Base-by-base conservation (phyloP, 1,140 invertebrate genomes). In the Diplogasteroides magnus region DNA sequence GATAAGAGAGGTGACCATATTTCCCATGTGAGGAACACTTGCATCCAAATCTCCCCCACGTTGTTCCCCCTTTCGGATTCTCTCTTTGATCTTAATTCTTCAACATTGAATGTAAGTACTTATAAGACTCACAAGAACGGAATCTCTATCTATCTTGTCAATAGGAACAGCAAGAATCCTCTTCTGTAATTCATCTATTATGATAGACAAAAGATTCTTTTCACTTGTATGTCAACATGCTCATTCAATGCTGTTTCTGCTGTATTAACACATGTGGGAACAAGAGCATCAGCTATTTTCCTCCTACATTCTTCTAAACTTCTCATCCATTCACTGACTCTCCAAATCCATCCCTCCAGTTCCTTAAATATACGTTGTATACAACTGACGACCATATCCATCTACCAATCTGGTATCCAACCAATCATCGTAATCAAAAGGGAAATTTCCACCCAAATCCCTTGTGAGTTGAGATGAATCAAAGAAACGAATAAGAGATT, bases 401-500 rank as follows among this genome's bases (percentile, higher is more conserved):
- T 84, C 80, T 80, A 88, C 88, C 83, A 96, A 83, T 85, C 94
- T 87, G 31, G 93, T 89, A 78, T 97, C 93, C 75, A 97, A 92
- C 94, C 94, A 98, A 79, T 93, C 91, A 75, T 91, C 88, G 86
- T 98, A 93, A 83, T 97, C 93, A 85, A 97, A 98, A 76, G 89
- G 88, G 73, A 97, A 87, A 13, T 90, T 91, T 55, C 94, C 94
- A 78, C 97, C 93, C 82, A 98, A 89, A 83, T 98, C 94, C 14
- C 88, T 85, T 0, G 94, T 96, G 64, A 98, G 85, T 84, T 98
- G 94, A 77, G 89, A 88, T 29, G 90, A 88, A 83, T 98, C 94
- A 81, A 97, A 90, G 65, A 91, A 90, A 86, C 95, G 95, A 64
- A 89, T 87, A 69, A 98, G 86, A 69, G 90, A 91, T 85, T 98